Evolutionary conservation across 2,888 invertebrate genomes (phyloP), one percentile per base, ranked within the genome.

Genomic region (Plebejus anna): DNA sequence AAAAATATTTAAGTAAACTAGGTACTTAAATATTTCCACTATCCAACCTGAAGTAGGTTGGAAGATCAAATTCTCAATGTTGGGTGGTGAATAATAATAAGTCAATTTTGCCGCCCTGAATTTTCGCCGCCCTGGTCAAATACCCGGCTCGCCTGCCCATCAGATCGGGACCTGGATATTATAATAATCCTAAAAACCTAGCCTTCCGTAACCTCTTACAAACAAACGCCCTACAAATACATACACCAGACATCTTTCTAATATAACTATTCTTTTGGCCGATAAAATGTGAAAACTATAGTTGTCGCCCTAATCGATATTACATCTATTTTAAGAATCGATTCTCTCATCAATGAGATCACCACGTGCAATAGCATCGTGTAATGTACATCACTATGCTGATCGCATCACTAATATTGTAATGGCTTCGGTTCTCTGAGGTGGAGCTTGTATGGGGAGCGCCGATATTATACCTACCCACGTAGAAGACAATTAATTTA

Each of bases 401-500:
- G 55, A 66, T 72, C 61, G 51, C 61, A 61, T 16, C 47, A 51
- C 51, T 61, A 76, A 61, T 66, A 47, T 28, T 51, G 51, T 55
- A 73, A 73, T 73, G 36, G 55, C 73, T 13, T 66, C 28, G 11
- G 61, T 51, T 51, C 77, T 75, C 59, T 57, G 75, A 22, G 72
- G 55, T 22, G 73, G 51, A 28, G 47, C 32, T 55, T 73, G 55
- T 61, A 76, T 75, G 9, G 32, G 51, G 66, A 76, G 61, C 73
- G 36, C 28, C 28, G 11, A 28, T 61, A 28, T 61, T 61, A 28
- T 32, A 32, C 32, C 32, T 61, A 61, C 28, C 28, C 28, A 28
- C 61, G 61, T 61, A 28, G 28, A 22, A 61, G 28, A 61, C 28
- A 28, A 61, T 3, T 61, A 22, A 22, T 22, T 22, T 22, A 22